Percentiles rank a stretch among this genome's conserved stretches.
Evolutionary conservation across 2,888 invertebrate species (phyloP).

Genomic region (Ectropis crepuscularia): DNA sequence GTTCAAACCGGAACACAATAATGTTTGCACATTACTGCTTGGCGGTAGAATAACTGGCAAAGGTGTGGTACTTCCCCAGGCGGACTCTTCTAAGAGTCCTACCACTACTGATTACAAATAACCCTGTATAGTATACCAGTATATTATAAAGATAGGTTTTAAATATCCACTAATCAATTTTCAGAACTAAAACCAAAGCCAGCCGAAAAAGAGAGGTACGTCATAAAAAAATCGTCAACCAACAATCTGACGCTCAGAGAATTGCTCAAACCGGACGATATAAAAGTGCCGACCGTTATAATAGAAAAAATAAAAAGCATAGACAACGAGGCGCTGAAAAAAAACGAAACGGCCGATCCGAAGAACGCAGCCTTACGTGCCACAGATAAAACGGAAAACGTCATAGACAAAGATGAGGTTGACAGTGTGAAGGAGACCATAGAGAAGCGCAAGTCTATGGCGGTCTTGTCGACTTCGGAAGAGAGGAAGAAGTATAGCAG

Average conservation of each 20-base stretch:
- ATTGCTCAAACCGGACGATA: constrained; percentile 24
- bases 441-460: constrained; percentile 6
- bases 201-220: constrained; percentile 51
- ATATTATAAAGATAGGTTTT: too few species aligned
- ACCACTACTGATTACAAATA: too few species aligned
- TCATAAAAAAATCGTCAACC: constrained; percentile 33
- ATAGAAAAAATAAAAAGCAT: constrained; percentile 23
- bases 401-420: not conserved
- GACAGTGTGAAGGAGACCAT: constrained; percentile 2
- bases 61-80: too few species aligned
- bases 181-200: constrained; percentile 70
- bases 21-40: too few species aligned
- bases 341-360: constrained; percentile 11
- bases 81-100: too few species aligned
- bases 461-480: constrained; percentile 18
- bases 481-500: constrained; percentile 21
- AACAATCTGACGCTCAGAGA: constrained; percentile 21
- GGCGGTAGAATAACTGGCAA: too few species aligned
- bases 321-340: constrained; percentile 26
- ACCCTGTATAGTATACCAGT: too few species aligned
- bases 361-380: too few species aligned
- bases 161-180: constrained; percentile 16
- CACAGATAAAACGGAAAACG: constrained; percentile 8
- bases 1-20: too few species aligned
- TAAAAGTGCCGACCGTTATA: constrained; percentile 26